Conservation (phyloP, 2,888 invertebrate species). For the Pachliopta kotzebuea region DNA sequence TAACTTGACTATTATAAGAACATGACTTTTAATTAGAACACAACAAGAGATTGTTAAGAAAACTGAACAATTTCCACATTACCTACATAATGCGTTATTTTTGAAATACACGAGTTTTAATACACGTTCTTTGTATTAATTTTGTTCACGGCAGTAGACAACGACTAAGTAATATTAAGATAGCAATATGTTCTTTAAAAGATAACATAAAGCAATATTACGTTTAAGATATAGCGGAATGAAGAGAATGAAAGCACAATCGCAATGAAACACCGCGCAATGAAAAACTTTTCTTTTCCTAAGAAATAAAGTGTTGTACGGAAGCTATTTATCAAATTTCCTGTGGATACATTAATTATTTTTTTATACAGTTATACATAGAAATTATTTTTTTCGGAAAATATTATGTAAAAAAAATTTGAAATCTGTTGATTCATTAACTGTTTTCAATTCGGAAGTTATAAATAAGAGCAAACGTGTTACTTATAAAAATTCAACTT, state of each 20-base stretch:
- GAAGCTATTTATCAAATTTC: background rate
- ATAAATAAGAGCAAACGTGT: background rate
- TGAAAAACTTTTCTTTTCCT: slow-evolving; percentile 19
- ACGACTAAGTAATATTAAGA: background rate
- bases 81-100: no score
- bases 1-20: no score
- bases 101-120: no score
- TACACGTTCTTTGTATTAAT: no score
- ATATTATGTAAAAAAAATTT: background rate
- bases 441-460: background rate
- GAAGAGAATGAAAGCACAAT: slow-evolving; percentile 14
- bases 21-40: no score
- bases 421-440: background rate
- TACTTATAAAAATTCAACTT: background rate
- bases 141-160: background rate
- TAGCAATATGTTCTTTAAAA: slow-evolving; percentile 19
- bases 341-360: no score
- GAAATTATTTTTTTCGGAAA: no score
- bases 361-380: no score
- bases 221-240: slow-evolving; percentile 18
- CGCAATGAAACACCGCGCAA: no score
- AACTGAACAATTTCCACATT: no score
- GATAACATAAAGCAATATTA: slow-evolving; percentile 16
- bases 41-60: no score
- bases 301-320: slow-evolving; percentile 17